These are phyloP conservation scores for Drosophila ananassae DNA, from an alignment of 1,140 invertebrate genomes.

Conservation along the genomic window DNA sequence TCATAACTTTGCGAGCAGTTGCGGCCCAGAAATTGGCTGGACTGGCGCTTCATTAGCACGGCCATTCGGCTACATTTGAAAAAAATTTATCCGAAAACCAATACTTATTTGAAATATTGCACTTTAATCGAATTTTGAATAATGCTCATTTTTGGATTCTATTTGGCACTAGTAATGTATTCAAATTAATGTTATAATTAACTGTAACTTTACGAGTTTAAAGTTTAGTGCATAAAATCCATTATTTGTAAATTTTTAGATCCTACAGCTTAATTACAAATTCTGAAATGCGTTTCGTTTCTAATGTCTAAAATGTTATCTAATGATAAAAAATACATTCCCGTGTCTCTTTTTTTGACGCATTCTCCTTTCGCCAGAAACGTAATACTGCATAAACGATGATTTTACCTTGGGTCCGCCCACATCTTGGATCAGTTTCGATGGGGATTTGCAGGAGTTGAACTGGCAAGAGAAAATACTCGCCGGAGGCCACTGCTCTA, in stretches of 20 bases:
- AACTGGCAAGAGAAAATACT: constrained; percentile 14
- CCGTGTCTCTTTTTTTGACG: background rate
- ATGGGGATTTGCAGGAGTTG: constrained; percentile 18
- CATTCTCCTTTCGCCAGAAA: background rate
- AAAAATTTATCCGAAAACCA: background rate
- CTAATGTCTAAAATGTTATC: background rate
- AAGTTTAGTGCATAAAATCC: no score
- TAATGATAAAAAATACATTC: background rate
- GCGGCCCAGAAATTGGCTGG: constrained; percentile 18
- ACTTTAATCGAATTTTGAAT: no score
- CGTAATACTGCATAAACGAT: constrained; percentile 21
- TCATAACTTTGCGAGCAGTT: constrained; percentile 66
- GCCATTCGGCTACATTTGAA: constrained; percentile 1
- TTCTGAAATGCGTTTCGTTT: no score
- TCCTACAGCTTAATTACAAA: no score
- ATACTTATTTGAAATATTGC: no score
- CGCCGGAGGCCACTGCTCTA: constrained; percentile 11
- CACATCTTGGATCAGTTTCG: constrained; percentile 36
- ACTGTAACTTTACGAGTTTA: no score
- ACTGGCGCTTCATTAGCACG: constrained; percentile 57
- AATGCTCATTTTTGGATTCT: no score
- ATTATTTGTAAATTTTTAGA: no score
- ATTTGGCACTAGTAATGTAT: no score
- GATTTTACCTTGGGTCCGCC: constrained; percentile 40
- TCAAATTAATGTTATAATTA: no score